Evolutionary conservation across 2,888 invertebrate species (phyloP), one percentile per base, ranked within the genome.

Genomic region (Hydroisotoma schaefferi): DNA sequence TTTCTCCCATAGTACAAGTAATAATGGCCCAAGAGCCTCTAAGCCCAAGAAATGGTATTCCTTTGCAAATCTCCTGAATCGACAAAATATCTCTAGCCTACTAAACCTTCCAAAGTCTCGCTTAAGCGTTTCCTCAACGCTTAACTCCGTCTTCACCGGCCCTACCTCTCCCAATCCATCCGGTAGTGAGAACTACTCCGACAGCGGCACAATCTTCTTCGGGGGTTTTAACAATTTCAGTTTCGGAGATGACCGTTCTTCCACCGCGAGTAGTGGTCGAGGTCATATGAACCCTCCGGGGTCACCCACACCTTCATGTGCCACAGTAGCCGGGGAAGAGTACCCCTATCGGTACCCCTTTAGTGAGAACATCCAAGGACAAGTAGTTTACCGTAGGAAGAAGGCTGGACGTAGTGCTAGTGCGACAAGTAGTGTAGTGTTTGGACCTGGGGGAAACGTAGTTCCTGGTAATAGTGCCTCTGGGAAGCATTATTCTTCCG

Each of bases 21-120:
- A 33, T 12, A 33, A 62, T 52, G 33, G 29, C 49, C 3, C 54
- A 1, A 55, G 46, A 33, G n/a, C 51, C n/a, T 25, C 58, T 27
- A 65, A 60, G 29, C 67, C 68, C 4, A 66, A 69, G 51, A 72
- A 72, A 57, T 72, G 72, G 72, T 72, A 67, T 57, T 72, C 72
- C 10, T 72, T 72, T 47, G 67, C 70, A 25, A 70, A 70, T 64
- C 58, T 72, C n/a, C 56, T 69, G 56, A 69, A 65, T 52, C 43
- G 64, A 59, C 69, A 69, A 49, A 67, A 68, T 65, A 57, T 72
- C 46, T 61, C 69, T 8, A 68, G 67, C 47, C 56, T 70, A 27
- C 49, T 70, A 12, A 65, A 65, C 26, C 49, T 70, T 18, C 70
- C 70, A n/a, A 65, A 68, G 22, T 70, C 70, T 1, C 62, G 69